Conservation (phyloP, 2,113 vertebrate genomes). For the Spermophilus dauricus region DNA sequence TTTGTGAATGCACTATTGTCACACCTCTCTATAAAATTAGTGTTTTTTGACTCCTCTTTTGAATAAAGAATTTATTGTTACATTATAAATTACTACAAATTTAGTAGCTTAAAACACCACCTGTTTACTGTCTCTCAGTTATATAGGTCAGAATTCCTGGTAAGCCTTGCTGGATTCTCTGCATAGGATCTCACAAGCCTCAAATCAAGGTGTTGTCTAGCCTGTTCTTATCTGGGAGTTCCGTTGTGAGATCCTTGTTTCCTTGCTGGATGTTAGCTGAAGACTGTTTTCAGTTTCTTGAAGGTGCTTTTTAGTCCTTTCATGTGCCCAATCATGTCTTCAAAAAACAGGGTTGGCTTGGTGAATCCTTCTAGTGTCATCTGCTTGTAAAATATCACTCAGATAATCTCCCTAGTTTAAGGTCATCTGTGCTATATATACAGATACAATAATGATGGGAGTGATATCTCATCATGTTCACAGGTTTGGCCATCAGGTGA, state of each 20-base stretch:
- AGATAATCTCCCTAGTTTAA: neutral
- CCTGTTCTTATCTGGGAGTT: neutral
- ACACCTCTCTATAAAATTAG: neutral
- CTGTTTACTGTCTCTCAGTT: constrained; percentile 27
- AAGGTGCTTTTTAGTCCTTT: neutral
- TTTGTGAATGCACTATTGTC: neutral
- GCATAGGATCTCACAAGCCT: constrained; percentile 7
- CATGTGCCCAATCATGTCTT: neutral
- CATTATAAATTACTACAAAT: neutral
- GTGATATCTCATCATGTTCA: neutral
- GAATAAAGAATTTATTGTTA: neutral
- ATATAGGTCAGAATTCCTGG: neutral
- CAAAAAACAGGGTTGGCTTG: neutral
- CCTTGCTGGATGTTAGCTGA: neutral
- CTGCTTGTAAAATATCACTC: constrained; percentile 32
- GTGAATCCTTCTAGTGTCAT: neutral
- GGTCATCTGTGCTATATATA: neutral
- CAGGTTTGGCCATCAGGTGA: neutral
- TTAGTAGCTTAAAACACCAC: neutral
- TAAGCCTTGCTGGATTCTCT: neutral
- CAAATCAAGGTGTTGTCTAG: neutral
- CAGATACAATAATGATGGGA: neutral
- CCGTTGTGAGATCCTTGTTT: neutral
- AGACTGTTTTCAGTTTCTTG: neutral
- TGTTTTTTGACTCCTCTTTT: neutral